phyloP scores from a whole-genome alignment of 2,888 invertebrate species.

The Biston stratarius region DNA sequence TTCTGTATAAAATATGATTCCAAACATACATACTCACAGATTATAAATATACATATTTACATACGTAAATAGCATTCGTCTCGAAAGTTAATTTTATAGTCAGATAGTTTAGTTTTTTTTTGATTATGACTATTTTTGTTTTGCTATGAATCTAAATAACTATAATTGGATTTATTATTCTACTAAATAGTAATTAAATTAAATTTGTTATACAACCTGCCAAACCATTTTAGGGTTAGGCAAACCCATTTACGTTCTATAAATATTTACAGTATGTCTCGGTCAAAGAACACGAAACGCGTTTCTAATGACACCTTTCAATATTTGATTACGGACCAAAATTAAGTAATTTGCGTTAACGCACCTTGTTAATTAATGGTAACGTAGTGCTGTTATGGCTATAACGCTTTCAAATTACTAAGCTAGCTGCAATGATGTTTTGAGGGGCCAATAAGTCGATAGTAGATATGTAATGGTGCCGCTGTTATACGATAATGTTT shows the following conservation, averaged over 20 bases:
- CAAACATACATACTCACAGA: no score
- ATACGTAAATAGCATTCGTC: no score
- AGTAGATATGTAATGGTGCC: background rate
- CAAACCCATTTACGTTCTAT: background rate
- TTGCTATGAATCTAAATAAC: no score
- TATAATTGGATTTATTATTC: no score
- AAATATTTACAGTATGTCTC: conserved; percentile 1
- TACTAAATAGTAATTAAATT: no score
- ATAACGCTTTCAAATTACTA: conserved; percentile 3
- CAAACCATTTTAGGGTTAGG: background rate
- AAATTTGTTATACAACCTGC: no score
- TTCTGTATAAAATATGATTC: no score
- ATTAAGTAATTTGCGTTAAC: background rate
- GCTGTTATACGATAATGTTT: conserved; percentile 3
- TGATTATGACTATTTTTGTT: no score
- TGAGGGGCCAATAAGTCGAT: background rate
- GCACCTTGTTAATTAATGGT: conserved; percentile 14
- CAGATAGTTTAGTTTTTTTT: no score
- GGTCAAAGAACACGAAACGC: background rate
- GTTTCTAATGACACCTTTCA: conserved; percentile 1
- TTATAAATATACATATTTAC: no score
- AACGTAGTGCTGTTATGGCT: conserved; percentile 13
- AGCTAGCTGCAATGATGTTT: background rate
- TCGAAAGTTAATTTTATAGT: no score
- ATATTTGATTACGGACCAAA: conserved; percentile 1